Evolutionary conservation across 2,888 invertebrate genomes (phyloP).

Genomic region (Noctua pronuba): DNA sequence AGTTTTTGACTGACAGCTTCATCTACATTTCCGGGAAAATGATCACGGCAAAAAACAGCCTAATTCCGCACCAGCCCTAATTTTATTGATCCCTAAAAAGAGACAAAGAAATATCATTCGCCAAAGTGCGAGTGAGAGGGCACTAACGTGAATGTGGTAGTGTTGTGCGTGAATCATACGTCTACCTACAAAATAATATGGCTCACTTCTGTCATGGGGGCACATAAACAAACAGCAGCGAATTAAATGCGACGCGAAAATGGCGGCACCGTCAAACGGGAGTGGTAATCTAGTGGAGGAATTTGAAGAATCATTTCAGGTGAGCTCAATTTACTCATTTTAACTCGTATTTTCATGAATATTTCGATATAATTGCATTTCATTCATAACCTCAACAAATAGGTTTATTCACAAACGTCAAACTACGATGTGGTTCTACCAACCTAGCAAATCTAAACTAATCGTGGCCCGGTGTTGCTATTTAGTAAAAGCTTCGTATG

Average conservation of each 20-base stretch:
- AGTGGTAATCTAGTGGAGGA: conserved; percentile 97
- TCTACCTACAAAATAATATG: conserved; percentile 40
- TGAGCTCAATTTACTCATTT: conserved; percentile 75
- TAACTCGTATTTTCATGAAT: conserved; percentile 13
- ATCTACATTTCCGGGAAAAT: conserved; percentile 25
- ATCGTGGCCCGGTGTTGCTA: conserved; percentile 78
- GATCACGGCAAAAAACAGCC: conserved; percentile 21
- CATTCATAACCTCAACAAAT: conserved; percentile 77
- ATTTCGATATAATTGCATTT: conserved; percentile 51
- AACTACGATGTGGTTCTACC: conserved; percentile 74
- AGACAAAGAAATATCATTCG: conserved; percentile 29
- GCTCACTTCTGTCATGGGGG: conserved; percentile 62
- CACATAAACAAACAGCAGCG: conserved; percentile 63
- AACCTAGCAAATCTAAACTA: conserved; percentile 78
- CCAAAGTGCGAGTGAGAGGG: conserved; percentile 48
- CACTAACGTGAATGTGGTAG: conserved; percentile 57
- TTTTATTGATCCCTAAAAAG: conserved; percentile 63
- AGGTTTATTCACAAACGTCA: conserved; percentile 78
- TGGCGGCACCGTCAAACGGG: conserved; percentile 95
- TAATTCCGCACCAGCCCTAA: conserved; percentile 55
- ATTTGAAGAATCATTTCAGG: conserved; percentile 97
- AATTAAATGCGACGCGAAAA: conserved; percentile 74
- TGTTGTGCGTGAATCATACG: conserved; percentile 65
- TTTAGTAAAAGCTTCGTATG: conserved; percentile 84
- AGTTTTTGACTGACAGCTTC: conserved; percentile 16